Conservation (phyloP, 2,888 invertebrate genomes). For the Carpatolechia fugitivella region DNA sequence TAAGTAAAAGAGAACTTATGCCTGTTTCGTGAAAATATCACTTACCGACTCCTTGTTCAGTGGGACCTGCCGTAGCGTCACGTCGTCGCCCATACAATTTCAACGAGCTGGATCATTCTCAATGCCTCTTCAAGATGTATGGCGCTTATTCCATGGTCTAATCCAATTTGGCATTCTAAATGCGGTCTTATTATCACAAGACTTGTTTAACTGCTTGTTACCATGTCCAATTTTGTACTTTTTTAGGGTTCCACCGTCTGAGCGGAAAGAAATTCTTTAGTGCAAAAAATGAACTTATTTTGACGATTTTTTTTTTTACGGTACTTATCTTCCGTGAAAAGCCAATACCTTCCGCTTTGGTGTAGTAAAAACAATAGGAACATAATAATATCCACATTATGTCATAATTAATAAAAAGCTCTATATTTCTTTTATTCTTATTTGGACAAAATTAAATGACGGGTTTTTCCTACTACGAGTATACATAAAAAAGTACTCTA, state of each 20-base stretch:
- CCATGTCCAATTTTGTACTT: conserved; percentile 16
- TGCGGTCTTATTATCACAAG: conserved; percentile 41
- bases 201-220: conserved; percentile 24
- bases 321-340: too few relatives aligned
- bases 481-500: too few relatives aligned
- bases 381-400: too few relatives aligned
- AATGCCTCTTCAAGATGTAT: conserved; percentile 26
- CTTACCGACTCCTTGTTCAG: conserved; percentile 14
- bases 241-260: conserved; percentile 24
- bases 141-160: conserved; percentile 47
- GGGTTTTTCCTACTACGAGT: too few relatives aligned
- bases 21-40: background rate
- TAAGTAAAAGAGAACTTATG: background rate
- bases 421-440: too few relatives aligned
- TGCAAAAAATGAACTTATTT: background rate
- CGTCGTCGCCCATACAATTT: too few relatives aligned
- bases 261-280: conserved; percentile 15
- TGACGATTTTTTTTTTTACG: too few relatives aligned
- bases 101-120: conserved; percentile 3
- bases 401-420: too few relatives aligned
- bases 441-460: too few relatives aligned
- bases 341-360: too few relatives aligned
- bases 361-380: too few relatives aligned
- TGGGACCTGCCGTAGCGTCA: too few relatives aligned
- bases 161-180: conserved; percentile 54